Percentiles rank a stretch among this genome's conserved stretches.
phyloP scores from a whole-genome alignment of 2,113 vertebrate species.

The Deroptyus accipitrinus region DNA sequence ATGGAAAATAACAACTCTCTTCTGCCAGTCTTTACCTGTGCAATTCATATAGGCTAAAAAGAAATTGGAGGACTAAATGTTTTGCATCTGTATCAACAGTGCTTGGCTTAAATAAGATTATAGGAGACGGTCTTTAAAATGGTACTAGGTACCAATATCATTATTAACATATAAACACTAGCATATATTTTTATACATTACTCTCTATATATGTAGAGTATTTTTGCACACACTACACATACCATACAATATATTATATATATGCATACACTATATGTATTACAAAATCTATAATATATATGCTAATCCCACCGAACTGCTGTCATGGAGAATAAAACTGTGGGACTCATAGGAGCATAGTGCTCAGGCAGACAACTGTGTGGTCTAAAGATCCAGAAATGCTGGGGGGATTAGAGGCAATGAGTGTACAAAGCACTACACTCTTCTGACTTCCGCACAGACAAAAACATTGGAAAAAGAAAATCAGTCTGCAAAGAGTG shows the following conservation, averaged over 20 bases:
- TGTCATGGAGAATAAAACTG: background rate
- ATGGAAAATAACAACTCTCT: background rate
- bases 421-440: background rate
- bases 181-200: background rate
- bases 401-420: background rate
- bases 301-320: background rate
- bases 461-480: background rate
- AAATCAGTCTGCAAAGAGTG: background rate
- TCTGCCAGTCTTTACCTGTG: background rate
- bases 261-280: rapidly evolving
- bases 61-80: background rate
- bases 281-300: background rate
- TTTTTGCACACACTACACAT: background rate
- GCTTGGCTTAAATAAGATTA: background rate
- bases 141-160: background rate
- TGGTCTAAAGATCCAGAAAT: background rate
- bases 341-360: background rate
- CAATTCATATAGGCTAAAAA: background rate
- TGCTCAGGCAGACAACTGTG: background rate
- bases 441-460: background rate
- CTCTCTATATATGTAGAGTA: too few species aligned
- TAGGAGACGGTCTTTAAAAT: background rate
- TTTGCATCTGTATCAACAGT: background rate
- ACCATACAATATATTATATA: too few species aligned
- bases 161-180: background rate